Evolutionary conservation across 2,113 vertebrate species (phyloP), one percentile per base, ranked within the genome.

Genomic region (Paraplagusia blochii): DNA sequence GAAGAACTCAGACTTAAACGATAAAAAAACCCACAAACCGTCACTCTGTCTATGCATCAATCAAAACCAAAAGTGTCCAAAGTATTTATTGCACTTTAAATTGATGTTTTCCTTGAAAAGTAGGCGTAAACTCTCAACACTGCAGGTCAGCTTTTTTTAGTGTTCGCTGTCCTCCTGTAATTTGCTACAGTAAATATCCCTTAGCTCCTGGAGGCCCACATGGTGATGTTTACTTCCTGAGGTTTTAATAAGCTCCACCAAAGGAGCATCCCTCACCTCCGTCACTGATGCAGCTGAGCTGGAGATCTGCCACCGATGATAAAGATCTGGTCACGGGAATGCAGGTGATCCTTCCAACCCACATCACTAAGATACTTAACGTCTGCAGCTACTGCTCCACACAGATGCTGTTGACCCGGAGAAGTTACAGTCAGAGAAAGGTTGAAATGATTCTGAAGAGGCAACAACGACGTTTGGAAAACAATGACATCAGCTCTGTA

Each of bases 281-380:
- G 44, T 29, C 49, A 53, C 52, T 38, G 53, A 44, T 4, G 4
- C 0, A 73, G 63, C 58, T 76, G 38, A 18, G 67, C 22, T 49
- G 49, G 61, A 65, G 49, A 68, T 44, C 42, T 22, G 61, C 11
- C 11, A 9, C 38, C 18, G 47, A 22, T 57, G 83, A 83, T 85
- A 74, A 29, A 49, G 44, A 85, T 81, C 83, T 64, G 61, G 42
- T 62, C 0, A 4, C 58, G 80, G 63, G 49, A 17, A 86, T 76
- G 72, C 76, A 84, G 84, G 84, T 74, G 71, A 80, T 74, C 71
- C 71, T 69, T 35, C 45, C 36, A 46, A 61, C 63, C 59, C 75
- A 68, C 64, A 72, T 65, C 55, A 43, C 69, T 11, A 7, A 7
- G 36, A 49, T 73, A 62, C 72, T 72, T 17, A 51, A 73, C 68